A percentile compares a stretch with the other conserved stretches of the same genome.
Conservation (phyloP, 2,888 invertebrate species). For the Dasysyrphus albostriatus region DNA sequence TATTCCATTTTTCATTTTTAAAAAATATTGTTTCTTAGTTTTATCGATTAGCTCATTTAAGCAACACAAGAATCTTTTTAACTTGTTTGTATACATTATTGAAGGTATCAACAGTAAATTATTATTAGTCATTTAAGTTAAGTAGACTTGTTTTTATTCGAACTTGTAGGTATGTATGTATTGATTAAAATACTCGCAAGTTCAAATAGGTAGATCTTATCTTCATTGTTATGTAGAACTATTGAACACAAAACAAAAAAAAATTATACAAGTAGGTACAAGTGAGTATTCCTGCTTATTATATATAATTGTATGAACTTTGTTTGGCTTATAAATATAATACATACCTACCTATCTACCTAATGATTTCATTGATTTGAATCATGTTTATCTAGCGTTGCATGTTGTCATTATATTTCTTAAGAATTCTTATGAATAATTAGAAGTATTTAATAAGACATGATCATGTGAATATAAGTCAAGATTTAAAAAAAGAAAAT, state of each 20-base stretch:
- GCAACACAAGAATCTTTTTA: background rate
- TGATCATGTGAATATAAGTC: too few relatives aligned
- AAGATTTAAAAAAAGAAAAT: too few relatives aligned
- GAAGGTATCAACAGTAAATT: background rate
- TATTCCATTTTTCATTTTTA: background rate
- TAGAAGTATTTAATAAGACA: too few relatives aligned
- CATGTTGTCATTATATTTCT: too few relatives aligned
- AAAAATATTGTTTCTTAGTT: background rate
- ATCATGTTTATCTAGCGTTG: too few relatives aligned
- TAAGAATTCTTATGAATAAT: too few relatives aligned
- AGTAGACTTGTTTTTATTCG: background rate
- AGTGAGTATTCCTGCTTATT: background rate
- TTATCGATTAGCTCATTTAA: slow-evolving; percentile 26
- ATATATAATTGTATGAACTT: background rate
- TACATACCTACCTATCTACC: too few relatives aligned
- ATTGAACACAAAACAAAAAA: background rate
- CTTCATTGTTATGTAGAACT: background rate
- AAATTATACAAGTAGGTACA: background rate
- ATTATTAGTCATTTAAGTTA: background rate
- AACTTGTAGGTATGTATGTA: background rate
- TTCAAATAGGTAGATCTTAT: background rate
- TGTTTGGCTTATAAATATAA: too few relatives aligned
- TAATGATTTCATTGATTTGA: too few relatives aligned
- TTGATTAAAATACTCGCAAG: background rate
- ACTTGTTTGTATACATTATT: background rate